phyloP scores from a whole-genome alignment of 1,140 invertebrate species.

The Hylyphantes graminicola region DNA sequence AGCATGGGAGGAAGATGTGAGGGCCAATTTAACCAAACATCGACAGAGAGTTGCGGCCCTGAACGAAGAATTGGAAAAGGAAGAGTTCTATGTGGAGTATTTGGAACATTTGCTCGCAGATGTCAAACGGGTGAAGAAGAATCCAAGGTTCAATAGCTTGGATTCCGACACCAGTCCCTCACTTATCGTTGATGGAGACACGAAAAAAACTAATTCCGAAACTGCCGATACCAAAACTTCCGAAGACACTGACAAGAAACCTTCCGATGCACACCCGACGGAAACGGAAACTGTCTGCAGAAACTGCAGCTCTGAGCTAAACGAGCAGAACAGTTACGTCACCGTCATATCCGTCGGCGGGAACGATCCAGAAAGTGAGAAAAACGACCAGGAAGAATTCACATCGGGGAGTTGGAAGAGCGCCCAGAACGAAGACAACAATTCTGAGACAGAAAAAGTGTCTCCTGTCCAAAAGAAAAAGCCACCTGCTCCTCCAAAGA shows the following conservation, averaged over 20 bases:
- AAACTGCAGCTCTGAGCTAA: background rate
- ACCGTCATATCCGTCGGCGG: conserved; percentile 57
- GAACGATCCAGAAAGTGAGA: background rate
- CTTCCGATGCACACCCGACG: background rate
- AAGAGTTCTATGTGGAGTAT: conserved; percentile 90
- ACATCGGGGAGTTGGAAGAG: background rate
- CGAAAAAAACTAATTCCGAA: background rate
- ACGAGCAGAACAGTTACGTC: conserved; percentile 48
- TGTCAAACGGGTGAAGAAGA: conserved; percentile 74
- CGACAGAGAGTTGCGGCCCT: conserved; percentile 80
- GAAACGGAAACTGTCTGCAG: background rate
- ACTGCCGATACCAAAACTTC: background rate
- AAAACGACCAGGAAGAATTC: background rate
- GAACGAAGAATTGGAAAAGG: conserved; percentile 86
- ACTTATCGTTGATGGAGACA: background rate
- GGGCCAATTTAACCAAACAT: conserved; percentile 87
- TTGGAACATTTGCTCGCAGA: conserved; percentile 83
- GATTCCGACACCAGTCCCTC: background rate
- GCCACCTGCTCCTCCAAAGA: conserved; percentile 59
- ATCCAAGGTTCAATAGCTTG: conserved; percentile 9
- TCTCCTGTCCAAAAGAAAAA: conserved; percentile 54
- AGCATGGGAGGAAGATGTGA: conserved; percentile 90
- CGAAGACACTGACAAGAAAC: background rate
- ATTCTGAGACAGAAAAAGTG: background rate
- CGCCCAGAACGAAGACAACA: conserved; percentile 2